Evolutionary conservation across 1,140 invertebrate species (phyloP).

Genomic region (Berghia stephanieae): DNA sequence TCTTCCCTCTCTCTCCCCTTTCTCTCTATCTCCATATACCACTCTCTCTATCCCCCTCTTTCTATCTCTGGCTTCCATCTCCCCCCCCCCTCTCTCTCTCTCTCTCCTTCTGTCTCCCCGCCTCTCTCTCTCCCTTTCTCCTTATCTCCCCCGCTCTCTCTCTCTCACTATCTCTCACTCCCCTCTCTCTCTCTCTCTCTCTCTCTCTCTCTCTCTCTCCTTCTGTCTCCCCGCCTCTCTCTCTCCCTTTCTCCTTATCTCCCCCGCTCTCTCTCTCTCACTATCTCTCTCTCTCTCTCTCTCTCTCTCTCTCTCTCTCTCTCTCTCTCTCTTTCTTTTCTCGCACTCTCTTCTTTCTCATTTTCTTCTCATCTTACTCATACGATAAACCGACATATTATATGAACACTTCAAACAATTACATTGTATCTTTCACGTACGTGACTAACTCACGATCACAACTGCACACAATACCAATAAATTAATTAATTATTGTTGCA

Average conservation of each 20-base stretch:
- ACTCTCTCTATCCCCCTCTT: constrained; percentile 1
- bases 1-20: not conserved
- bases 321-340: not conserved
- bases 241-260: not conserved
- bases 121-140: not conserved
- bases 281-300: not conserved
- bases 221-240: not conserved
- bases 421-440: too few species aligned
- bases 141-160: not conserved
- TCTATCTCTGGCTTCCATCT: constrained; percentile 19
- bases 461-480: too few species aligned
- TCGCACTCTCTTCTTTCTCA: too few species aligned
- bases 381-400: too few species aligned
- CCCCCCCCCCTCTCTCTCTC: not conserved
- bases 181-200: too few species aligned
- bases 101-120: not conserved
- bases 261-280: not conserved
- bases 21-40: not conserved
- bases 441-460: too few species aligned
- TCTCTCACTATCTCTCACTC: not conserved
- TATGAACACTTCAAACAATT: too few species aligned
- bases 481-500: too few species aligned
- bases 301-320: not conserved
- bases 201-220: too few species aligned
- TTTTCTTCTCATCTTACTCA: too few species aligned